These are phyloP conservation scores for Amblyopsis hoosieri DNA, from an alignment of 2,797 vertebrate species.

Conservation along the genomic window DNA sequence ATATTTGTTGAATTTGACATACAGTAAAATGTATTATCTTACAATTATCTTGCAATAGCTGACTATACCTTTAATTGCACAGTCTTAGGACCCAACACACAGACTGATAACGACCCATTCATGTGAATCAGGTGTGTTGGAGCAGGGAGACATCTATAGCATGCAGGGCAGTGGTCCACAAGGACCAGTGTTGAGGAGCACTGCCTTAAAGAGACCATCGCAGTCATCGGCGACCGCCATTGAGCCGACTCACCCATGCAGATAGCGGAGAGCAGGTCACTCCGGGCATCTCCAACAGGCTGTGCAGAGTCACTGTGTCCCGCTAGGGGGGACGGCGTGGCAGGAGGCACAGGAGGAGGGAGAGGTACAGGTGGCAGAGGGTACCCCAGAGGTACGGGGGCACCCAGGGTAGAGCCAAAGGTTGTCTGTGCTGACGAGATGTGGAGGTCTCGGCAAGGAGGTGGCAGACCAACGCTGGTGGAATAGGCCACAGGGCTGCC, in stretches of 20 bases:
- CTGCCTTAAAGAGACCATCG: no score
- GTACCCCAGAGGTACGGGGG: constrained; percentile 60
- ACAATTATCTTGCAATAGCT: no score
- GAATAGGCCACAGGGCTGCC: constrained; percentile 82
- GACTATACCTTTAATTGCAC: no score
- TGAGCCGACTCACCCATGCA: constrained; percentile 79
- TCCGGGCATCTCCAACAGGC: constrained; percentile 81
- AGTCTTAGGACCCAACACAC: no score
- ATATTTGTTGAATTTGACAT: no score
- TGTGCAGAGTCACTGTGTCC: constrained; percentile 67
- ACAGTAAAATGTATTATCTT: no score
- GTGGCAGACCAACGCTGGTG: constrained; percentile 70
- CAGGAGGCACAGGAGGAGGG: constrained; percentile 57
- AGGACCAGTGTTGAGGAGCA: no score
- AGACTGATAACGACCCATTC: no score
- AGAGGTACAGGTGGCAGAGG: constrained; percentile 66
- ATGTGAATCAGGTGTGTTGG: no score
- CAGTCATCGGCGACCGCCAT: background rate
- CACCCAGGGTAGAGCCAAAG: constrained; percentile 77
- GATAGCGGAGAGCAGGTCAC: constrained; percentile 87
- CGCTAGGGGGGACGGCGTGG: constrained; percentile 35
- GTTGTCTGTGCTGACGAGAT: constrained; percentile 85
- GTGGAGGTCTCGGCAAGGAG: constrained; percentile 71
- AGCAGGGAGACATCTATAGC: no score
- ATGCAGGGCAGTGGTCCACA: no score